Evolutionary conservation across 1,140 invertebrate species (phyloP), one percentile per base, ranked within the genome.

Genomic region (Magallana ariakensis): DNA sequence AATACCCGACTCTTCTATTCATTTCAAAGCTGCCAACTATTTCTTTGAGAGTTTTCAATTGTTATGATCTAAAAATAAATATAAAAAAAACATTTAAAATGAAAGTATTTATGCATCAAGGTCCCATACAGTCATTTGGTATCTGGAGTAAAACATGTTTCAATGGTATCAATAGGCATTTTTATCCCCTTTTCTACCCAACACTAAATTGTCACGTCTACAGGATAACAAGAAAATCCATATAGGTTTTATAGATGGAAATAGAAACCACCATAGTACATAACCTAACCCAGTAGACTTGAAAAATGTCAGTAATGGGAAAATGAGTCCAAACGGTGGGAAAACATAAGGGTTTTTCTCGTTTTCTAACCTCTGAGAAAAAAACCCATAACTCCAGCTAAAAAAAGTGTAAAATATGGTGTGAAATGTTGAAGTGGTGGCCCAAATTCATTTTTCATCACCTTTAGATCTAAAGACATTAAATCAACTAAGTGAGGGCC

Each of bases 251-350:
- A 19, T 54, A 26, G 22, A 33, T n/a, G 4, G 19, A 16, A 11
- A 26, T n/a, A 26, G 87, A 66, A 22, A 87, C 54, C 33, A 87
- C 70, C 83, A 87, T 87, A 46, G 87, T 87, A 56, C 87, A 87
- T 22, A 62, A 54, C 54, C 83, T 62, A 19, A 85, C 83, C 26
- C 66, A 54, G n/a, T 13, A 55, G 62, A 19, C 62, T 70, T 81
- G 26, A 84, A 80, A 85, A 85, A 87, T 80, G 9, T 55, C 83
- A 87, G 82, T 53, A 87, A 33, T 19, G 87, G 87, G 22, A 85
- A 55, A 66, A 87, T 87, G 26, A 87, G 53, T 58, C 26, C 46
- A 81, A 87, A 85, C 80, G n/a, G n/a, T n/a, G n/a, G n/a, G n/a
- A n/a, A n/a, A n/a, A n/a, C n/a, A n/a, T n/a, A n/a, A n/a, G n/a